Base-by-base conservation (phyloP, 2,888 invertebrate species). In the Beris morrisii region DNA sequence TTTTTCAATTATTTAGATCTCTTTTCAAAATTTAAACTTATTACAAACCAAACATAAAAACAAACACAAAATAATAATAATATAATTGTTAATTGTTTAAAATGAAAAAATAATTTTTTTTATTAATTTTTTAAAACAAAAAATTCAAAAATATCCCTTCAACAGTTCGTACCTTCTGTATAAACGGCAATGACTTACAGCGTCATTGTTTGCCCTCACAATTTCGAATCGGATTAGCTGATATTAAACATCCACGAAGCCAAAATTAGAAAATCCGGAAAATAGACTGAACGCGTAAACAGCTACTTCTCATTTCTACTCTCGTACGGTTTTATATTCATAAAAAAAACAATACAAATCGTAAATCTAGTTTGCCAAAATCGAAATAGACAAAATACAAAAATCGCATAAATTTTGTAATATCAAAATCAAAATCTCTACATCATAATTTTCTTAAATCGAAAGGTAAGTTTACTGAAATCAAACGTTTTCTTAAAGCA, bases 191-290 rank as follows among this genome's bases (percentile, higher is more conserved):
- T 46, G 64, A 64, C 64, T n/a, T 55, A 54, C 64, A 38, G 55
- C 64, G 64, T 64, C 64, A 55, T 64, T 64, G 64, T 55, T 64
- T 64, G 31, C 64, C 64, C 54, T 63, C 64, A 55, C 55, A 64
- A 55, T 64, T 64, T 64, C 54, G 55, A 64, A 64, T 55, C 55
- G 64, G 64, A 64, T 55, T 64, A 64, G 64, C 55, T 55, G 64
- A 46, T 64, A 64, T 31, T 54, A 64, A 46, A 46, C 64, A 64
- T 44, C 55, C 64, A 64, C 54, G 55, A 64, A 46, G 46, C 43
- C 54, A 64, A 55, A 64, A 64, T 55, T 64, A 64, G 55, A 38
- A 64, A 55, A 52, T 46, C 54, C 54, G 55, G 52, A 63, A 44
- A 53, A 28, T 63, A 43, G 28, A 53, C 43, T 38, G 38, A 5